Percentiles rank a stretch among this genome's conserved stretches.
Evolutionary conservation across 2,888 invertebrate species (phyloP).

Genomic region (Celastrina argiolus): DNA sequence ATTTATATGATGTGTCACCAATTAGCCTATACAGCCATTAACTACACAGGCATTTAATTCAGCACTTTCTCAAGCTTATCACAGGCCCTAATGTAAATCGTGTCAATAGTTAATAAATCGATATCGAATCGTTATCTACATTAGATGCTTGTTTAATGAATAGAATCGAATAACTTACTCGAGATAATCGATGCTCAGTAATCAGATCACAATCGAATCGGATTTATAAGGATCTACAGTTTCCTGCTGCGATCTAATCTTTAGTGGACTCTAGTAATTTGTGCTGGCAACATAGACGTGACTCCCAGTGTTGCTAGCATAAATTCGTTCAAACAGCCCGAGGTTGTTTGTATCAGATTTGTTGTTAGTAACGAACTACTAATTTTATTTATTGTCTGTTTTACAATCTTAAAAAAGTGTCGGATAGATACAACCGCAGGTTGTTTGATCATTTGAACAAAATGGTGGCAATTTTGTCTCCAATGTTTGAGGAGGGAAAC

Average conservation of each 20-base stretch:
- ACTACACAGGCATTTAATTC: neutral
- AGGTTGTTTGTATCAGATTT: slow-evolving; percentile 20
- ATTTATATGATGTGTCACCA: neutral
- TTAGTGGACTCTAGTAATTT: slow-evolving; percentile 40
- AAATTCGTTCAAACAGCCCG: slow-evolving; percentile 24
- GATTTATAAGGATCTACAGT: slow-evolving; percentile 70
- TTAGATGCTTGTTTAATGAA: slow-evolving; percentile 65
- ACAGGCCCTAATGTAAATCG: slow-evolving; percentile 43
- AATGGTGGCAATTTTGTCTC: no score
- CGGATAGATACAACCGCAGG: no score
- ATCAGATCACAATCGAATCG: slow-evolving; percentile 67
- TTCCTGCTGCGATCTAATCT: slow-evolving; percentile 50
- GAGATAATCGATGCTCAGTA: slow-evolving; percentile 73
- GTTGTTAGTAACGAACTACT: slow-evolving; percentile 4
- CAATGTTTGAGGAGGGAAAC: no score
- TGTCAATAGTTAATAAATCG: slow-evolving; percentile 61
- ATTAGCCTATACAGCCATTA: neutral
- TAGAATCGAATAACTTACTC: slow-evolving; percentile 72
- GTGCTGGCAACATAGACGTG: slow-evolving; percentile 31
- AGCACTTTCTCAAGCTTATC: slow-evolving; percentile 21
- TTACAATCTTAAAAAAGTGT: no score
- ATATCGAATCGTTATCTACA: slow-evolving; percentile 64
- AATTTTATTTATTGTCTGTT: neutral
- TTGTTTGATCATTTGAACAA: no score
- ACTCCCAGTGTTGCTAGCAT: slow-evolving; percentile 23